phyloP scores from a whole-genome alignment of 2,888 invertebrate genomes.

The Folsomia manolachei region DNA sequence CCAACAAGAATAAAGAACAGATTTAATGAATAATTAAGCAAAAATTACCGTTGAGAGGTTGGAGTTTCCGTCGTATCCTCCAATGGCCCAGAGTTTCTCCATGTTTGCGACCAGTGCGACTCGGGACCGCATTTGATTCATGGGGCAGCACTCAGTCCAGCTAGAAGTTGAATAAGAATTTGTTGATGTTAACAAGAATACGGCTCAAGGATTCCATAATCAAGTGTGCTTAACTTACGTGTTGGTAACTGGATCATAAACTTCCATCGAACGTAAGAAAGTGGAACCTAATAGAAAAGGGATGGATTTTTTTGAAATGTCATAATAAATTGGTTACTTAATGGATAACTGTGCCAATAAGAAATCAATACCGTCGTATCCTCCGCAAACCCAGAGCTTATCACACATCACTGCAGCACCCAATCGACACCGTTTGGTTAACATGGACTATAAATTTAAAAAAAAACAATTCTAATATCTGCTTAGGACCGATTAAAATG shows the following conservation, averaged over 20 bases:
- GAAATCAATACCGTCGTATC: slow-evolving; percentile 85
- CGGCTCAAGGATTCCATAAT: too few relatives aligned
- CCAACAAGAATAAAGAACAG: not conserved
- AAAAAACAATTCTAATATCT: too few relatives aligned
- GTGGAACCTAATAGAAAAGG: too few relatives aligned
- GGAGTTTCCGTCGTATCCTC: slow-evolving; percentile 74
- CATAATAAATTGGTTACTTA: too few relatives aligned
- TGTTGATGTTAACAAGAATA: not conserved
- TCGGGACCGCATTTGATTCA: slow-evolving; percentile 77
- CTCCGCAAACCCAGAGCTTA: slow-evolving; percentile 69
- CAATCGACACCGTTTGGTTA: slow-evolving; percentile 70
- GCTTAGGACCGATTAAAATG: too few relatives aligned
- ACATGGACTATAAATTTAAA: too few relatives aligned
- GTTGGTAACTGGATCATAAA: slow-evolving; percentile 70
- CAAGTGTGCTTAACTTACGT: slow-evolving; percentile 56
- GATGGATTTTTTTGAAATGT: too few relatives aligned
- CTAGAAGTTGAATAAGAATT: slow-evolving; percentile 54
- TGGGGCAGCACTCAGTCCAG: slow-evolving; percentile 73
- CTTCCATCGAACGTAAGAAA: slow-evolving; percentile 77
- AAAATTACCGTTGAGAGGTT: slow-evolving; percentile 69
- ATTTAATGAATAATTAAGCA: not conserved
- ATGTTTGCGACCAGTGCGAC: slow-evolving; percentile 79
- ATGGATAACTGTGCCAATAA: too few relatives aligned
- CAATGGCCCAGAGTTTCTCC: slow-evolving; percentile 78
- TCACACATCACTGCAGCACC: slow-evolving; percentile 78